Base-by-base conservation (phyloP, 2,888 invertebrate genomes). In the Amphipoea lucens region DNA sequence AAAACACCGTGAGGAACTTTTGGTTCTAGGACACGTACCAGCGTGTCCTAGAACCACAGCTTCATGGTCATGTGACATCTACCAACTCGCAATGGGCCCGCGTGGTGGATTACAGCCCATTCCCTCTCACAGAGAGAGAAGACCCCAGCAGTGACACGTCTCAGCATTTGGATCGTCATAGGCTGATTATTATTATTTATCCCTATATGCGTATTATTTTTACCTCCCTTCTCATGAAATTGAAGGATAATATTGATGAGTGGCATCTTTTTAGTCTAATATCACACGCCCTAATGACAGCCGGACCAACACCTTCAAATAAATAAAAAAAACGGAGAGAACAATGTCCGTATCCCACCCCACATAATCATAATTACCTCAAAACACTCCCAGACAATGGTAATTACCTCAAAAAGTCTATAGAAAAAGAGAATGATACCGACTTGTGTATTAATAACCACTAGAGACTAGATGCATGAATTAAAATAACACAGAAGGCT, bases 331-430 rank as follows among this genome's bases (percentile, higher is more conserved):
- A 76, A 67, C 48, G 9, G 7, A 65, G 6, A 54, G 20, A 71
- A 66, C 87, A 72, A 74, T 42, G 66, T 63, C 48, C 48, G 40
- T 73, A 73, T 36, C 40, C 42, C 72, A 74, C 67, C 71, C 74
- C 57, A 83, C 81, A 87, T 87, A 79, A 78, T 76, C 63, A 76
- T 82, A 87, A 87, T 85, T 74, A 84, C 78, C 87, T 84, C 45
- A 87, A 85, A 84, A 79, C 80, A 84, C 74, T 76, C 69, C 75
- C 76, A 84, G 84, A 88, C 89, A 88, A 88, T 82, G 79, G 87
- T 89, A 83, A 89, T 89, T 89, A 83, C 80, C 78, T 73, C 66
- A 80, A 84, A 88, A 82, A 84, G 68, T 76, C 57, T 57, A 75
- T 75, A 79, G 63, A 88, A 88, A 88, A 88, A 85, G 79, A 80